phyloP scores from a whole-genome alignment of 1,140 invertebrate genomes.

The fruit fly (Drosophila melanogaster) region Release_6_plus_ISO1_MT NC_004354.4:1837501-1838000 shows the following conservation, averaged over 20 bases:
- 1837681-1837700: not conserved
- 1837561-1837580: constrained; percentile 62
- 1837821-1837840: constrained; percentile 52
- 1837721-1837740: constrained; percentile 27
- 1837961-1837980: constrained; percentile 31
- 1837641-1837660: constrained; percentile 21
- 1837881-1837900: constrained; percentile 26
- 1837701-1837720: constrained; percentile 32
- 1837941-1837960: constrained; percentile 40
- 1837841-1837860: constrained; percentile 61
- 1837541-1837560: constrained; percentile 14
- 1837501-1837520: constrained; percentile 10
- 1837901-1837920: constrained; percentile 31
- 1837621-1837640: constrained; percentile 60
- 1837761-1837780: not conserved
- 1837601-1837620: constrained; percentile 68
- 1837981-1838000: constrained; percentile 42
- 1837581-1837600: constrained; percentile 79
- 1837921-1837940: constrained; percentile 46
- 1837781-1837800: constrained; percentile 19
- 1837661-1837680: constrained; percentile 27
- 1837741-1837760: constrained; percentile 2
- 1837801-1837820: constrained; percentile 43
- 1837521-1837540: constrained; percentile 1
- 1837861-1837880: constrained; percentile 67